Evolutionary conservation across 1,140 invertebrate genomes (phyloP).

Genomic region (Phymastichus coffea): DNA sequence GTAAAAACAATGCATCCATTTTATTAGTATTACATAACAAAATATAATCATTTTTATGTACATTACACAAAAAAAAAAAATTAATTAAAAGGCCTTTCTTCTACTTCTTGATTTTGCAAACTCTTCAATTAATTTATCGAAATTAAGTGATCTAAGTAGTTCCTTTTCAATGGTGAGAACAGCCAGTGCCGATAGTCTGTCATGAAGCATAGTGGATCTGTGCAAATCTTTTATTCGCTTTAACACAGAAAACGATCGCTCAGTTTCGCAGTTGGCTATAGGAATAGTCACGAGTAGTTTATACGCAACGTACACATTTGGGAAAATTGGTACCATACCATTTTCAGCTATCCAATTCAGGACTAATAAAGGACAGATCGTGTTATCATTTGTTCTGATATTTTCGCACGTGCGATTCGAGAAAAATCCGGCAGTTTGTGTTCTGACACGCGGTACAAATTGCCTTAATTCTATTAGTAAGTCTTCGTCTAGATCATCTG

Average conservation of each 20-base stretch:
- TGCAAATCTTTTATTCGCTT: no score
- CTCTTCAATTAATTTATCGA: no score
- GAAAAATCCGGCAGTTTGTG: background rate
- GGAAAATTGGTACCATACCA: constrained; percentile 11
- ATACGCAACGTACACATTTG: constrained; percentile 17
- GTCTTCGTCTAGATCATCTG: constrained; percentile 9
- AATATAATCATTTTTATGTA: no score
- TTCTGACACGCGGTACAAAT: background rate
- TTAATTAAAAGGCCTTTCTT: background rate
- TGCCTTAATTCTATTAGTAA: constrained; percentile 7
- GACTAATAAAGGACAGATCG: constrained; percentile 7
- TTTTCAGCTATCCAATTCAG: constrained; percentile 19
- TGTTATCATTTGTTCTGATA: background rate
- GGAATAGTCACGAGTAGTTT: constrained; percentile 18
- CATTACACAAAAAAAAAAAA: background rate
- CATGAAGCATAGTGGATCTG: no score
- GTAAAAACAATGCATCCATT: no score
- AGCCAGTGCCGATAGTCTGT: no score
- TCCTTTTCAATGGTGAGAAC: no score
- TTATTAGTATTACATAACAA: no score
- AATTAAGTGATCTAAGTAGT: no score
- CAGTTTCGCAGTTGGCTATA: constrained; percentile 24
- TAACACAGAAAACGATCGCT: no score
- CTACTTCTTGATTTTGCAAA: background rate
- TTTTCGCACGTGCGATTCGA: background rate